Conservation (phyloP, 2,113 vertebrate genomes). For the Mesoclemmys tuberculata region DNA sequence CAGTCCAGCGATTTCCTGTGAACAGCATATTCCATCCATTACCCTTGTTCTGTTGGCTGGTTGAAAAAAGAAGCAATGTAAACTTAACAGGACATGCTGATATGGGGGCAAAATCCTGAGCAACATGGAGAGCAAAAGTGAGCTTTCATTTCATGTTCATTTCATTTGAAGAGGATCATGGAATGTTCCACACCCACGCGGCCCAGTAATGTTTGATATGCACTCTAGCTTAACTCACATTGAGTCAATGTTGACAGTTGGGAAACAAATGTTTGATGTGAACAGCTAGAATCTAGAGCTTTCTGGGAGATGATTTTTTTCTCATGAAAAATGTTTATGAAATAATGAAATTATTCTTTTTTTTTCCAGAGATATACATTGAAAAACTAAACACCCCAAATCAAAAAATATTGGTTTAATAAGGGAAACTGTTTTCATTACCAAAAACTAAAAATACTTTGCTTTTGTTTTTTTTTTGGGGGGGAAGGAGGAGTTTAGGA, state of each 20-base stretch:
- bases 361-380: background rate
- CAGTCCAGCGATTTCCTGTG: conserved; percentile 68
- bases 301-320: background rate
- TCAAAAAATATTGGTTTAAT: background rate
- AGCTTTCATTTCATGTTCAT: conserved; percentile 49
- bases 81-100: conserved; percentile 56
- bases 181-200: fast-evolving
- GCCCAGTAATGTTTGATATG: background rate
- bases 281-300: background rate
- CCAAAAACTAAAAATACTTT: background rate
- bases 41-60: conserved; percentile 64
- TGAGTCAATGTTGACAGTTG: background rate
- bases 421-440: background rate
- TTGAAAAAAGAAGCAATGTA: conserved; percentile 70
- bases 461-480: background rate
- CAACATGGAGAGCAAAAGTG: background rate
- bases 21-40: conserved; percentile 56
- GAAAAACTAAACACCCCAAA: background rate
- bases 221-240: background rate
- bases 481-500: no score
- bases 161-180: background rate
- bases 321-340: background rate
- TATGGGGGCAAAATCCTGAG: conserved; percentile 50
- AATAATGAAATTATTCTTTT: background rate
- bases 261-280: background rate